phyloP scores from a whole-genome alignment of 2,113 vertebrate species.

The Phalacrocorax pelagicus region DNA sequence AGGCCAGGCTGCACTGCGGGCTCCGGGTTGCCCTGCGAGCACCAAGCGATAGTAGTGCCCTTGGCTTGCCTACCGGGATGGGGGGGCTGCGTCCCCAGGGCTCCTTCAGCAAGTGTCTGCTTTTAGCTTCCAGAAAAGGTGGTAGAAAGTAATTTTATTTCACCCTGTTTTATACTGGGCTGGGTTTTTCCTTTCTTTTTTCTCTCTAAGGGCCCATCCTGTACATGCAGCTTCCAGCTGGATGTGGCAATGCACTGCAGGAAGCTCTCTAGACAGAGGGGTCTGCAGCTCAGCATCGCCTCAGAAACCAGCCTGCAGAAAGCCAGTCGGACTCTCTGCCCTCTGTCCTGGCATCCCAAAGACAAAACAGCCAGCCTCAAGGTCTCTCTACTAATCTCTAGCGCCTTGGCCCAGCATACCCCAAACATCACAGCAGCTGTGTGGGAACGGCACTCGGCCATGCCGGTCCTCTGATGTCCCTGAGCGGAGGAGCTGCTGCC shows the following conservation, averaged over 20 bases:
- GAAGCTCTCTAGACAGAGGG: not conserved
- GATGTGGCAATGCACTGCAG: not conserved
- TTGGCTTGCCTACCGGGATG: accelerated
- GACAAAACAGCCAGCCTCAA: not conserved
- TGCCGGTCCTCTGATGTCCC: not conserved
- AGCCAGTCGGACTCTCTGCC: not conserved
- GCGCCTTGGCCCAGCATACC: not conserved
- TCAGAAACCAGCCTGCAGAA: not conserved
- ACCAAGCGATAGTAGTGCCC: not conserved
- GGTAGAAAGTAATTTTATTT: not conserved
- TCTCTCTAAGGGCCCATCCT: not conserved
- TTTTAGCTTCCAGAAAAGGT: not conserved
- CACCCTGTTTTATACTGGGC: not conserved
- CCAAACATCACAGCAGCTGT: accelerated
- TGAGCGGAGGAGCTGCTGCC: not conserved
- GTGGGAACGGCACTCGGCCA: accelerated
- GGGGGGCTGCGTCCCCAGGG: accelerated
- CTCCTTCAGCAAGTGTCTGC: not conserved
- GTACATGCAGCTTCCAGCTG: not conserved
- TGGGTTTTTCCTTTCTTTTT: not conserved
- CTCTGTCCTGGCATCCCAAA: not conserved
- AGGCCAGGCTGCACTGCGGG: not conserved
- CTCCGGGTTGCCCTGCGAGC: not conserved
- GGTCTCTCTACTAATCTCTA: not conserved
- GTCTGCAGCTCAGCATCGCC: not conserved